Conservation (phyloP, 2,888 invertebrate species). For the Polyommatus iphigenia region DNA sequence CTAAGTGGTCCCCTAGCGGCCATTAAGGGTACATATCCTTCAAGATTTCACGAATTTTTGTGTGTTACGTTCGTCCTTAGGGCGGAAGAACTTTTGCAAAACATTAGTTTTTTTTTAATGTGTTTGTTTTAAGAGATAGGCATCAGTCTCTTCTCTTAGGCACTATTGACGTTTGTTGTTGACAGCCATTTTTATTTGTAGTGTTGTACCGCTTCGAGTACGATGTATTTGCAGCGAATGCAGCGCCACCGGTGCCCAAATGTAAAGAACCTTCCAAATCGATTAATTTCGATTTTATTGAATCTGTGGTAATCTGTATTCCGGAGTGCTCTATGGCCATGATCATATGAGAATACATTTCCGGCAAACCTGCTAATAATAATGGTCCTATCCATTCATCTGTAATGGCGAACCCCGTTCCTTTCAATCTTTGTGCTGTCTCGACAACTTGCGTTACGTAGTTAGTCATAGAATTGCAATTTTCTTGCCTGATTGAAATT, state of each 20-base stretch:
- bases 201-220: slow-evolving; percentile 11
- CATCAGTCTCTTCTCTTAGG: slow-evolving; percentile 28
- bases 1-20: too few relatives aligned
- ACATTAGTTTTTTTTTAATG: too few relatives aligned
- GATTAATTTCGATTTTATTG: slow-evolving; percentile 36
- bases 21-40: too few relatives aligned
- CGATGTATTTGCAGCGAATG: slow-evolving; percentile 15
- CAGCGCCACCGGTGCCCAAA: slow-evolving; percentile 26
- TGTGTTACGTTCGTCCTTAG: too few relatives aligned
- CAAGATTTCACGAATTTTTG: too few relatives aligned
- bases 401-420: slow-evolving; percentile 40
- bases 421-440: slow-evolving; percentile 39
- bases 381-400: slow-evolving; percentile 43
- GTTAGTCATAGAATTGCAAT: slow-evolving; percentile 40
- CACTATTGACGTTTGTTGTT: neutral
- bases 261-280: slow-evolving; percentile 37
- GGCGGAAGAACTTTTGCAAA: too few relatives aligned
- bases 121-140: too few relatives aligned
- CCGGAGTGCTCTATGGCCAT: slow-evolving; percentile 42
- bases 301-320: slow-evolving; percentile 38
- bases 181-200: neutral
- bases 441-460: slow-evolving; percentile 44
- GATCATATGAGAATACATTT: slow-evolving; percentile 42
- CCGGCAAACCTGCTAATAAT: slow-evolving; percentile 41
- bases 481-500: slow-evolving; percentile 42